Evolutionary conservation across 2,888 invertebrate genomes (phyloP), one percentile per base, ranked within the genome.

Genomic region (Punctoribates punctum): DNA sequence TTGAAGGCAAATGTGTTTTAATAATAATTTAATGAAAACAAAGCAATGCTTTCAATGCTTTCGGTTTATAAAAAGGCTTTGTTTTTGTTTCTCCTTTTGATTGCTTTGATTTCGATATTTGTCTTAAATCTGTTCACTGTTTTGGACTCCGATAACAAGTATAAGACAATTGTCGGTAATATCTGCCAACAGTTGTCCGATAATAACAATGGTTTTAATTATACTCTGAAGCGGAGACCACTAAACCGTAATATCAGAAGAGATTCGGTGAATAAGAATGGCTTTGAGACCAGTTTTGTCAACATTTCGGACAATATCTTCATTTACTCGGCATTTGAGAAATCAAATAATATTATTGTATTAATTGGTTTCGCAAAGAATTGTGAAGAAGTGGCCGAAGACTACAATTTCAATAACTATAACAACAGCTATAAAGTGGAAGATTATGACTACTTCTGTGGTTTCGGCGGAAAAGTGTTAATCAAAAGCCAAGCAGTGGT

Each of bases 251-350:
- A 42, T 11, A 42, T 42, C 13, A 42, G 11, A 8, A 8, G 13
- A 42, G 8, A 42, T 13, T 11, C 11, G 42, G 13, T 13, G 4
- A 42, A 42, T 42, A 42, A 13, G 1, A 8, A 42, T 42, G 42
- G 1, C 42, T 13, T 42, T 42, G 42, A 42, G 11, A 23, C 11
- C 5, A 57, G 2, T 57, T 57, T 57, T 57, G 57, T 57, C 57
- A 57, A 57, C 57, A 60, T 60, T 60, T 60, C 60, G 23, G 60
- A 60, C 46, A 46, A 70, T 70, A 13, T 70, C 17, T 70, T 38
- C 42, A 70, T 70, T n/a, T 70, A 42, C 23, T 70, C 70, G 3
- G 38, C 70, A 1, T 70, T 70, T 23, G 23, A 70, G 15, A 23
- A 34, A 13, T 5, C 34, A n/a, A 42, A 46, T 70, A 17, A 70